phyloP scores from a whole-genome alignment of 2,888 invertebrate species.

The Epirrhoe alternata region DNA sequence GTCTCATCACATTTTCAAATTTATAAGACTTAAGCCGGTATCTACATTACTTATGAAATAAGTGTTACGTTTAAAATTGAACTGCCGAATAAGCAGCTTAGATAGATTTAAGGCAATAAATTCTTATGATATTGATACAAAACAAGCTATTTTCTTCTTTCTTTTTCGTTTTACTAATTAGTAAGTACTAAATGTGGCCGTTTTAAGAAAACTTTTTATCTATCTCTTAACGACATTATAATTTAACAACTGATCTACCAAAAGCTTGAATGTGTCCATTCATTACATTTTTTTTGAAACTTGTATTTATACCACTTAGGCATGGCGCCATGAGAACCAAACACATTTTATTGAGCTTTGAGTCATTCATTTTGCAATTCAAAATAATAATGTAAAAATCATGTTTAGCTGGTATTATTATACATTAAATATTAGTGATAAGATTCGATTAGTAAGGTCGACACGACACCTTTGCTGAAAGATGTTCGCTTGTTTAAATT shows the following conservation, averaged over 20 bases:
- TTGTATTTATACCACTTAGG: not conserved
- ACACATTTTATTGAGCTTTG: conserved; percentile 13
- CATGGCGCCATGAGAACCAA: not conserved
- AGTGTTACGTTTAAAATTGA: conserved; percentile 38
- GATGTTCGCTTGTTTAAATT: conserved; percentile 68
- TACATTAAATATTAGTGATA: conserved; percentile 39
- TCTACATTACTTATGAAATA: conserved; percentile 25
- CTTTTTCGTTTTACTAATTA: not conserved
- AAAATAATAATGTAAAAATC: conserved; percentile 13
- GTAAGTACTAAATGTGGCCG: not conserved
- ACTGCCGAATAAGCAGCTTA: conserved; percentile 37
- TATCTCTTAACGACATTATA: not conserved
- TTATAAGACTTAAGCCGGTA: conserved; percentile 19
- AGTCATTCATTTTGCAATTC: conserved; percentile 9
- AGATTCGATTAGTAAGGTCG: conserved; percentile 42
- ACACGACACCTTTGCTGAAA: conserved; percentile 59
- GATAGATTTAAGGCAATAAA: conserved; percentile 42
- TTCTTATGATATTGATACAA: conserved; percentile 43
- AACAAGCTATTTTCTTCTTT: conserved; percentile 23
- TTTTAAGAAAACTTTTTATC: conserved; percentile 12
- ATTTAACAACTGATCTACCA: not conserved
- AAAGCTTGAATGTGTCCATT: not conserved
- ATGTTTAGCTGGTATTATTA: conserved; percentile 15
- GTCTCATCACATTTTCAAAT: conserved; percentile 20
- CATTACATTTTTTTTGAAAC: not conserved